A percentile compares a stretch with the other conserved stretches of the same genome.
These are phyloP conservation scores for Gonatopus flavifemur DNA, from an alignment of 1,140 invertebrate genomes.

Conservation along the genomic window DNA sequence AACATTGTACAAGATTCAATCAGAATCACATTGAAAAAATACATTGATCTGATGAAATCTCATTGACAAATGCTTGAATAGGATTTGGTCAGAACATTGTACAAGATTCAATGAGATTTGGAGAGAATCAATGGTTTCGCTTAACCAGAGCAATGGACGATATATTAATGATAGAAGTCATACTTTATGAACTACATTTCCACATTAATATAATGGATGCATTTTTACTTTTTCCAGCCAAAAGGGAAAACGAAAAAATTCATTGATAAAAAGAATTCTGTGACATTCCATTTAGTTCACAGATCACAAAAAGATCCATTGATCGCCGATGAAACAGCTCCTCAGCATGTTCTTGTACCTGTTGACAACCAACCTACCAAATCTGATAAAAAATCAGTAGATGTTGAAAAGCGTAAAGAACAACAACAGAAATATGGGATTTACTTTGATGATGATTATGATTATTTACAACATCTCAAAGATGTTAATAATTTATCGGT, in stretches of 20 bases:
- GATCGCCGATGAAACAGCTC: slow-evolving; percentile 82
- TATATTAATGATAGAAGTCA: too few species aligned
- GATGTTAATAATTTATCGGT: slow-evolving; percentile 62
- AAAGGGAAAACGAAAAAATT: slow-evolving; percentile 78
- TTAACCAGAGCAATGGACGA: too few species aligned
- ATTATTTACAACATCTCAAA: slow-evolving; percentile 92
- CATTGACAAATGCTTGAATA: too few species aligned
- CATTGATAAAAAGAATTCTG: slow-evolving; percentile 88
- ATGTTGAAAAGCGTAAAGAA: slow-evolving; percentile 65
- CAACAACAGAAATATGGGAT: slow-evolving; percentile 91
- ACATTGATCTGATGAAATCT: too few species aligned
- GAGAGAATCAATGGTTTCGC: too few species aligned
- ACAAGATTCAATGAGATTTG: too few species aligned
- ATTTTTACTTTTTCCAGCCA: too few species aligned
- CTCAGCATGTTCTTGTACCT: slow-evolving; percentile 80
- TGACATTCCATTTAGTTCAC: slow-evolving; percentile 90
- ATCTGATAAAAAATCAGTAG: slow-evolving; percentile 31
- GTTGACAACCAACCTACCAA: slow-evolving; percentile 38
- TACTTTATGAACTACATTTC: too few species aligned
- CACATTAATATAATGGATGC: too few species aligned
- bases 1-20: too few species aligned
- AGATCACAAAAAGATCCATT: slow-evolving; percentile 91
- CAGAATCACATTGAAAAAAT: too few species aligned
- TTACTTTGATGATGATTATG: slow-evolving; percentile 93
- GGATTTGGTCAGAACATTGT: too few species aligned